Conservation (phyloP, 92 coral and sea anemone genomes). For the Epizoanthus stellaris region DNA sequence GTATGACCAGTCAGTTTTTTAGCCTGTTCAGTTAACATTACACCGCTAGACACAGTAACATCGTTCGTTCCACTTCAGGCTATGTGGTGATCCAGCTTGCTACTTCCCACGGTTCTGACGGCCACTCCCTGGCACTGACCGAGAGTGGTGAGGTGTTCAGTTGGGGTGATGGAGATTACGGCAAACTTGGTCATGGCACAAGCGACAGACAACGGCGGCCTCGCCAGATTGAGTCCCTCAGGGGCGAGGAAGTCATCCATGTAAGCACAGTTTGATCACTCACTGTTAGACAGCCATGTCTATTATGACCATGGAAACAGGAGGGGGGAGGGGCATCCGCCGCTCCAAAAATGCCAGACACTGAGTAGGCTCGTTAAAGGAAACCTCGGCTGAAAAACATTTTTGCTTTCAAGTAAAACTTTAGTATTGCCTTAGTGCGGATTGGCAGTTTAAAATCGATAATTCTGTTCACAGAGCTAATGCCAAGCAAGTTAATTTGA, state of each 20-base stretch:
- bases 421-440: no score
- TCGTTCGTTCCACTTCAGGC: conserved; percentile 39
- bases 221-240: conserved; percentile 84
- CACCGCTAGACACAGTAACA: background rate
- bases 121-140: conserved; percentile 85
- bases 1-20: no score
- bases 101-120: conserved; percentile 89
- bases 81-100: conserved; percentile 81
- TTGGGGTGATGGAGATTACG: conserved; percentile 94
- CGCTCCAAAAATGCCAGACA: no score
- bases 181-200: conserved; percentile 90
- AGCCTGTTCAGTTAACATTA: no score
- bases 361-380: no score
- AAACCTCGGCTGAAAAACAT: no score
- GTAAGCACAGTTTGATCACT: conserved; percentile 52
- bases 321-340: no score
- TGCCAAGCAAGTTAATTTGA: no score
- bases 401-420: no score
- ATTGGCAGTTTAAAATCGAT: no score
- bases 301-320: no score
- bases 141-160: conserved; percentile 92
- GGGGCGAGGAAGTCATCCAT: conserved; percentile 83
- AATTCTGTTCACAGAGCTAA: no score
- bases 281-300: background rate
- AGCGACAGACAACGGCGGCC: conserved; percentile 89